phyloP scores from a whole-genome alignment of 1,140 invertebrate species.

The Bombyx mori region ASM3026992v2 NC_085113.1:11114001-11114500 shows the following conservation, averaged over 20 bases:
- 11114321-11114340: slow-evolving; percentile 1
- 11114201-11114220: slow-evolving; percentile 18
- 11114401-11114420: slow-evolving; percentile 17
- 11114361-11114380: slow-evolving; percentile 1
- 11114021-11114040: slow-evolving; percentile 80
- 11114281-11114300: slow-evolving; percentile 22
- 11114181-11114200: slow-evolving; percentile 24
- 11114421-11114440: slow-evolving; percentile 16
- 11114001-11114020: slow-evolving; percentile 72
- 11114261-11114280: slow-evolving; percentile 16
- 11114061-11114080: slow-evolving; percentile 77
- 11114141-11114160: slow-evolving; percentile 48
- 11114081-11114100: slow-evolving; percentile 72
- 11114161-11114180: slow-evolving; percentile 49
- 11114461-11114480: slow-evolving; percentile 35
- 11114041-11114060: slow-evolving; percentile 80
- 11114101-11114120: slow-evolving; percentile 27
- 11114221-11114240: slow-evolving; percentile 14
- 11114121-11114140: slow-evolving; percentile 32
- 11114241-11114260: slow-evolving; percentile 24
- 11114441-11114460: slow-evolving; percentile 45
- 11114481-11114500: slow-evolving; percentile 41
- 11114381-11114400: slow-evolving; percentile 22
- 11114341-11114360: slow-evolving; percentile 2
- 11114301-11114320: slow-evolving; percentile 1